A percentile compares a stretch with the other conserved stretches of the same genome.
Evolutionary conservation across 2,888 invertebrate genomes (phyloP).

Genomic region (Microplitis deprimator): DNA sequence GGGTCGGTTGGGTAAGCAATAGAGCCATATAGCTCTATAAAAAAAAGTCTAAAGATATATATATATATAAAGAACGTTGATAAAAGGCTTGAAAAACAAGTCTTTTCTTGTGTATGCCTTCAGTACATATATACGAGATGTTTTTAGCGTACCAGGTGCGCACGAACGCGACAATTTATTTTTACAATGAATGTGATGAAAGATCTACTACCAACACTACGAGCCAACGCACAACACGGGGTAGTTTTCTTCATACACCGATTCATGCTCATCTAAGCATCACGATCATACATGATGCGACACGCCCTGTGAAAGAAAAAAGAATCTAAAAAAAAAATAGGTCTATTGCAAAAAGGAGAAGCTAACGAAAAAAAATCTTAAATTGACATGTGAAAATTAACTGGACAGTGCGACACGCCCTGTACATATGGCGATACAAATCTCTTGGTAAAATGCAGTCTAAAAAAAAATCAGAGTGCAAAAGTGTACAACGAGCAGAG

Average conservation of each 20-base stretch:
- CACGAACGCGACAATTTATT: constrained; percentile 8
- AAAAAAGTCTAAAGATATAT: neutral
- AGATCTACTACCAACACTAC: neutral
- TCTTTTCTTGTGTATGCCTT: neutral
- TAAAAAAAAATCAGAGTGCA: constrained; percentile 22
- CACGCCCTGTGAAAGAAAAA: constrained; percentile 46
- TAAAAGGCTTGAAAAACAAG: constrained; percentile 4
- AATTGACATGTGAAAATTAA: constrained; percentile 49
- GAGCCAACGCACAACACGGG: neutral
- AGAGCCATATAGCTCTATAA: constrained; percentile 8
- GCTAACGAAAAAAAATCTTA: constrained; percentile 19
- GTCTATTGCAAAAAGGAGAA: constrained; percentile 31
- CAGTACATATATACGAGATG: constrained; percentile 12
- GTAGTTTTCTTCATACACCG: constrained; percentile 5
- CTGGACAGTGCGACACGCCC: constrained; percentile 47
- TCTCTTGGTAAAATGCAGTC: constrained; percentile 12
- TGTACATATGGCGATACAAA: constrained; percentile 49
- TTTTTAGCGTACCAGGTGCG: constrained; percentile 18
- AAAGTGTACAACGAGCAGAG: constrained; percentile 8
- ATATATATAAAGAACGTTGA: neutral
- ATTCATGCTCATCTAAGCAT: constrained; percentile 6
- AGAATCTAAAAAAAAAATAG: neutral
- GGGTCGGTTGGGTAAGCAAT: constrained; percentile 34
- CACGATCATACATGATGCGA: constrained; percentile 33
- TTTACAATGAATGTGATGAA: neutral